Base-by-base conservation (phyloP, 2,888 invertebrate species). In the Agrochola circellaris region DNA sequence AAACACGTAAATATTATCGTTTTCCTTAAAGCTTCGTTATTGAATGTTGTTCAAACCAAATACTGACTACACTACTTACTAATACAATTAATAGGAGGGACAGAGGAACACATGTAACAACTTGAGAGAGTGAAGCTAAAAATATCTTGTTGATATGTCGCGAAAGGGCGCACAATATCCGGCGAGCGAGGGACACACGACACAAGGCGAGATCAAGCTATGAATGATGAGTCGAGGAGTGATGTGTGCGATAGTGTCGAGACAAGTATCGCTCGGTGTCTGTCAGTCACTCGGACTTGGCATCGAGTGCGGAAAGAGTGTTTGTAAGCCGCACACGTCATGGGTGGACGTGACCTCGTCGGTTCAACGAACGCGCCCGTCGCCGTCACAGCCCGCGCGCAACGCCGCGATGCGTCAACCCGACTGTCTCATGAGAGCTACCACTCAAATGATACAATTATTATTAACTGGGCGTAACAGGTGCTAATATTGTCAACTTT, bases 351-450 rank as follows among this genome's bases (percentile, higher is more conserved):
- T 96, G 96, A 96, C 96, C 96, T 95, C 96, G 93, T 82, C 93
- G 94, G 96, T 95, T 96, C 96, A 96, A 96, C 95, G 96, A 94
- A 95, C 96, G 96, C 92, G 89, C 92, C 89, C 94, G 88, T 83
- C 87, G 78, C 83, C 88, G 95, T 94, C 95, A 94, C 94, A 92
- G 93, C 89, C 72, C 89, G 91, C 94, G 92, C 91, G 87, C 93
- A 91, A 87, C 82, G 84, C 84, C 51, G 89, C 93, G 93, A 94
- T 95, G 95, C 95, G 95, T 94, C 95, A 95, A 92, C 93, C 82
- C 73, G 78, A 73, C 87, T 87, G 88, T 89, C 90, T 90, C 89
- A 87, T 89, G 89, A 86, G 87, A 86, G 85, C 87, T 83, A 90
- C 87, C 87, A 84, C 87, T 85, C 75, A 82, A 85, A 82, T 82